phyloP scores from a whole-genome alignment of 2,797 vertebrate genomes.

The Limnodromus scolopaceus region DNA sequence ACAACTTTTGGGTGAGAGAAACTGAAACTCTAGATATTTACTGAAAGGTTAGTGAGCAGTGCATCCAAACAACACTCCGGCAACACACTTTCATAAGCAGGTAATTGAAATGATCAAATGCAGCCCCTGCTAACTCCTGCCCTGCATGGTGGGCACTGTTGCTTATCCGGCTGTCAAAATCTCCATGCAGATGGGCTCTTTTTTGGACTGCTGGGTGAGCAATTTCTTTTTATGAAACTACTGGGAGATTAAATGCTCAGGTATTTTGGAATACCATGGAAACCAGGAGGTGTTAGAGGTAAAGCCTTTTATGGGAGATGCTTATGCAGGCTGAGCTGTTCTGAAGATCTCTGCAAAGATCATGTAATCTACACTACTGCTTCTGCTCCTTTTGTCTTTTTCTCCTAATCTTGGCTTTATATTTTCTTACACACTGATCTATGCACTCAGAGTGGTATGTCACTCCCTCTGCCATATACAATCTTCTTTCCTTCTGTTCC shows the following conservation, averaged over 20 bases:
- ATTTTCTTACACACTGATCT: not conserved
- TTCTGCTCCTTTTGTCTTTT: conserved; percentile 9
- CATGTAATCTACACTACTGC: not conserved
- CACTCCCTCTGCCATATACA: not conserved
- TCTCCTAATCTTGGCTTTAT: conserved; percentile 8
- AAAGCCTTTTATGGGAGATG: not conserved
- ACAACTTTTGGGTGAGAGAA: not conserved
- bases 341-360: not conserved
- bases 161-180: not conserved
- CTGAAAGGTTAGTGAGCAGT: not conserved
- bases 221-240: not conserved
- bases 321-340: conserved; percentile 2
- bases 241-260: not conserved
- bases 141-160: not conserved
- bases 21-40: not conserved
- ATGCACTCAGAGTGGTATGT: not conserved
- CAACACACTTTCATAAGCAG: not conserved
- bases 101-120: not conserved
- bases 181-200: not conserved
- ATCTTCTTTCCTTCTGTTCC: not conserved
- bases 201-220: not conserved
- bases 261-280: conserved; percentile 30
- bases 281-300: not conserved
- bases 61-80: not conserved
- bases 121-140: not conserved